A percentile compares a stretch with the other conserved stretches of the same genome.
Evolutionary conservation across 2,888 invertebrate genomes (phyloP).

Genomic region (Himalopsyche kuldschensis): DNA sequence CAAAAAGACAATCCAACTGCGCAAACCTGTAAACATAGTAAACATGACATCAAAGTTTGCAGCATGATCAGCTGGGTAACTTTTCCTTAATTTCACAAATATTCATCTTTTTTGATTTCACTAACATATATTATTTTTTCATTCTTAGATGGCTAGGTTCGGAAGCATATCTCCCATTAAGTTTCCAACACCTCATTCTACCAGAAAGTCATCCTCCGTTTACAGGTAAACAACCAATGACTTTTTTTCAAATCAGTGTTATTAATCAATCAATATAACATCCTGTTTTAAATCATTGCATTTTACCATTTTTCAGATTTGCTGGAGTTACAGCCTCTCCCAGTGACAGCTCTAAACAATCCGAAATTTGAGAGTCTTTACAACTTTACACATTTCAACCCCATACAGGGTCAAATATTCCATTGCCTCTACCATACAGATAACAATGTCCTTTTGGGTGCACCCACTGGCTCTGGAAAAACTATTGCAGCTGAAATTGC

Average conservation of each 20-base stretch:
- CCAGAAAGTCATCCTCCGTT: conserved; percentile 92
- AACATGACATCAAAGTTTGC: too few species aligned
- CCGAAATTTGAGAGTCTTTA: conserved; percentile 79
- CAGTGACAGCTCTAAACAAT: conserved; percentile 80
- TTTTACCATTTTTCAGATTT: conserved; percentile 63
- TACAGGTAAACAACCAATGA: conserved; percentile 64
- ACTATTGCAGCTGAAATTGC: conserved; percentile 98
- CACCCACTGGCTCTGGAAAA: conserved; percentile 97
- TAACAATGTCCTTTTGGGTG: conserved; percentile 89
- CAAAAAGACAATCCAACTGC: too few species aligned
- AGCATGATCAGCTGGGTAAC: too few species aligned
- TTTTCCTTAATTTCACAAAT: too few species aligned
- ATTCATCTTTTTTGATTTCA: too few species aligned
- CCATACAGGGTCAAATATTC: conserved; percentile 98
- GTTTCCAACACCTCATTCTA: conserved; percentile 84
- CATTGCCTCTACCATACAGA: conserved; percentile 95
- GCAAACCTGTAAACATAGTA: too few species aligned
- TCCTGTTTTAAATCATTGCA: too few species aligned
- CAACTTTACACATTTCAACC: conserved; percentile 94
- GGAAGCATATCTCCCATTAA: conserved; percentile 62
- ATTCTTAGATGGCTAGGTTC: conserved; percentile 61
- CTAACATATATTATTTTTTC: not conserved
- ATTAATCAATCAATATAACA: not conserved
- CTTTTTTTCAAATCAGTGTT: not conserved
- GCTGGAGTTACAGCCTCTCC: conserved; percentile 86